Conservation (phyloP, 2,888 invertebrate species). For the Autographa pulchrina region DNA sequence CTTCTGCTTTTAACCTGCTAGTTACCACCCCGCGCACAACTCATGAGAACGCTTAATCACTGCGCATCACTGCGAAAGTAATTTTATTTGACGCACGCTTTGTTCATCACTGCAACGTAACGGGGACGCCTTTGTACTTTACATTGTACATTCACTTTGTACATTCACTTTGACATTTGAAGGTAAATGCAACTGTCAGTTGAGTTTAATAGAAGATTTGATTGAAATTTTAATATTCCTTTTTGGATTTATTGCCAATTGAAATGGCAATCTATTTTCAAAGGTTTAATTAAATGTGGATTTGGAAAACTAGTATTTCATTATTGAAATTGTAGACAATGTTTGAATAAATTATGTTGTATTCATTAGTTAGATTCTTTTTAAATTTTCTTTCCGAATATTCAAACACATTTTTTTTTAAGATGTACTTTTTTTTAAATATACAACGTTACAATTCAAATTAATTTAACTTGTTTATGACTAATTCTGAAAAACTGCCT, state of each 20-base stretch:
- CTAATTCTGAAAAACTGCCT: too few species aligned
- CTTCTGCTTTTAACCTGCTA: slow-evolving; percentile 37
- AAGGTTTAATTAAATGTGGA: neutral
- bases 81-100: slow-evolving; percentile 69
- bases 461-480: neutral
- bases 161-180: slow-evolving; percentile 24
- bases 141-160: slow-evolving; percentile 32
- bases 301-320: neutral
- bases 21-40: slow-evolving; percentile 28
- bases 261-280: neutral
- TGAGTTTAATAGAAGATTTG: slow-evolving; percentile 11
- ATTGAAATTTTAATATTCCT: slow-evolving; percentile 39
- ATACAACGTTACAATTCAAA: too few species aligned
- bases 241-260: neutral
- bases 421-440: too few species aligned
- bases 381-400: too few species aligned
- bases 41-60: slow-evolving; percentile 67
- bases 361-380: too few species aligned
- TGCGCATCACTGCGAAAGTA: slow-evolving; percentile 65
- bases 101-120: slow-evolving; percentile 49
- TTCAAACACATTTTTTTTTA: too few species aligned
- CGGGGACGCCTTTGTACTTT: slow-evolving; percentile 49
- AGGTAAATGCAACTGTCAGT: slow-evolving; percentile 47
- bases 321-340: too few species aligned
- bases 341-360: too few species aligned